phyloP scores from a whole-genome alignment of 2,113 vertebrate genomes.

The Callopanchax toddi region DNA sequence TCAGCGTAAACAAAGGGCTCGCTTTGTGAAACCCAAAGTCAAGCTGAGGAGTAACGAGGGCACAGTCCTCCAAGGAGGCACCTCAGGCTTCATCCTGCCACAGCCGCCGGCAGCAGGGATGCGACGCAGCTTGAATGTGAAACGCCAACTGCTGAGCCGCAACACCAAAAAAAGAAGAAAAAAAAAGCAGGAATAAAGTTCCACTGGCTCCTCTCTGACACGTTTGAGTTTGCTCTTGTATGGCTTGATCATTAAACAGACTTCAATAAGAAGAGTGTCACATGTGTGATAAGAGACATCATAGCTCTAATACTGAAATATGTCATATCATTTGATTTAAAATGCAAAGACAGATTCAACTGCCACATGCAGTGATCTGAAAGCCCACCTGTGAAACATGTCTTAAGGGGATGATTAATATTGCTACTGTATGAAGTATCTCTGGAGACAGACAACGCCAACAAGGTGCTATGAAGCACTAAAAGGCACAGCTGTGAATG shows the following conservation, averaged over 20 bases:
- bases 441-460: conserved; percentile 62
- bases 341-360: conserved; percentile 60
- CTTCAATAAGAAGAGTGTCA: conserved; percentile 44
- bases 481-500: conserved; percentile 59
- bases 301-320: conserved; percentile 53
- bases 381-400: conserved; percentile 64
- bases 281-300: conserved; percentile 52
- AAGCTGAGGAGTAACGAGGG: conserved; percentile 83
- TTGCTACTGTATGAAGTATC: conserved; percentile 52
- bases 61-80: conserved; percentile 72
- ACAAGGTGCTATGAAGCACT: conserved; percentile 44
- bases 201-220: conserved; percentile 31
- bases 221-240: conserved; percentile 26
- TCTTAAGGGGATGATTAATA: conserved; percentile 59
- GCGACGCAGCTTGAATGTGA: conserved; percentile 71
- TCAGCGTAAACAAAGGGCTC: conserved; percentile 83
- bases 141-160: conserved; percentile 56
- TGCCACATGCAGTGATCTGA: conserved; percentile 68
- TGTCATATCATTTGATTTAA: conserved; percentile 51
- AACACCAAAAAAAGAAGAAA: neutral
- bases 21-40: conserved; percentile 83
- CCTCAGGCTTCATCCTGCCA: conserved; percentile 81
- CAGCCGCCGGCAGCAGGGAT: conserved; percentile 60
- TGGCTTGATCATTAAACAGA: conserved; percentile 42
- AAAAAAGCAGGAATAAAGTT: conserved; percentile 44